Evolutionary conservation across 2,113 vertebrate genomes (phyloP), one percentile per base, ranked within the genome.

Genomic region (Prionailurus bengalensis): DNA sequence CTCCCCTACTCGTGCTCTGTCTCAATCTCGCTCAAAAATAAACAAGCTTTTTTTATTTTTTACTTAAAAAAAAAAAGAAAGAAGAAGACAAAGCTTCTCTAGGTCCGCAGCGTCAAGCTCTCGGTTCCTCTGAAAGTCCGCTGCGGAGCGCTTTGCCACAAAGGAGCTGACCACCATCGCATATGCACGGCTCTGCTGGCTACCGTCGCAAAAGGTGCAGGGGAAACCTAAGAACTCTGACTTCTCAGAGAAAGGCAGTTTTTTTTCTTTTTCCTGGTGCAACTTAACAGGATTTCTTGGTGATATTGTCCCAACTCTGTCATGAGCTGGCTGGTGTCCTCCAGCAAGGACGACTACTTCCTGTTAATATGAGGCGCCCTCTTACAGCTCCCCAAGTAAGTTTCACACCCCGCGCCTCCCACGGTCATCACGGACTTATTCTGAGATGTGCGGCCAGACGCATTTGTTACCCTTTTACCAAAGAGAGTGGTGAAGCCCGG

Each of bases 171-270:
- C 14, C 3, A 7, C 55, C 45, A 19, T 42, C 33, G 53, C 51
- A 25, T 19, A 27, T 1, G 5, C 2, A 1, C 13, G 51, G 0
- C 63, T 16, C 65, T 10, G 58, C 27, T 2, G 17, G 39, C 2
- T 9, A 7, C 27, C 7, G 0, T 0, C 19, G 17, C 21, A 65
- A 93, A 79, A 29, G 1, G 17, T 8, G 2, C n/a, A 51, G 51
- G 17, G 65, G 23, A 81, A 55, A 33, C 29, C 48, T 63, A 19
- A 63, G n/a, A 45, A 27, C 5, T 33, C 9, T 5, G 68, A 36
- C 61, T 42, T 95, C 70, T 81, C 51, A 58, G 53, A 55, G 65
- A 76, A 65, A 21, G 39, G 48, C 42, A 79, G 33, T 74, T 58
- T 63, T 73, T 66, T 6, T 39, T 76, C 36, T 5, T 29, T 65